Evolutionary conservation across 2,797 vertebrate species (phyloP).

Genomic region (Eidolon dupreanum): DNA sequence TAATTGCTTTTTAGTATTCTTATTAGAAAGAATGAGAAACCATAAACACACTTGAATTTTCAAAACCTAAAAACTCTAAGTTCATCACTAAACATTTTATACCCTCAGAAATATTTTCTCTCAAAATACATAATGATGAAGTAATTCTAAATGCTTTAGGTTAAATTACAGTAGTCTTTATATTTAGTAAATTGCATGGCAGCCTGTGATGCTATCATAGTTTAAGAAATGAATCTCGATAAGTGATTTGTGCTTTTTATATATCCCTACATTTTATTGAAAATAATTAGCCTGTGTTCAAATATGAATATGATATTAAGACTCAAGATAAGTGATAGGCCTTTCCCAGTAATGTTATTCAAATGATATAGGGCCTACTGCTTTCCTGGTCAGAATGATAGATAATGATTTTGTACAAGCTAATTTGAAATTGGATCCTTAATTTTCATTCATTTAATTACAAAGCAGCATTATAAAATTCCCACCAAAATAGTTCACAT

Average conservation of each 20-base stretch:
- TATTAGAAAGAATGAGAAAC: constrained; percentile 46
- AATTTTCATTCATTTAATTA: constrained; percentile 79
- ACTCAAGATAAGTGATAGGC: constrained; percentile 12
- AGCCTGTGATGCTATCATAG: not conserved
- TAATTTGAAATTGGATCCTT: constrained; percentile 68
- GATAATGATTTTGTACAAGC: constrained; percentile 66
- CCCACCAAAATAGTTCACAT: constrained; percentile 71
- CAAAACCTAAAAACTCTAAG: constrained; percentile 37
- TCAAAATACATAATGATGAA: constrained; percentile 44
- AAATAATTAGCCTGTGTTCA: constrained; percentile 54
- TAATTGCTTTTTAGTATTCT: constrained; percentile 48
- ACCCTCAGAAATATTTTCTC: constrained; percentile 31
- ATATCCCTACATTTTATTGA: constrained; percentile 53
- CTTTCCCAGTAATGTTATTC: constrained; percentile 57
- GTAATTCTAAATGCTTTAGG: constrained; percentile 50
- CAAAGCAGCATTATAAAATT: constrained; percentile 67
- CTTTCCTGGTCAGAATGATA: constrained; percentile 67
- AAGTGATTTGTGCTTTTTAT: constrained; percentile 50
- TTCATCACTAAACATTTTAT: constrained; percentile 53
- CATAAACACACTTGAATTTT: constrained; percentile 40
- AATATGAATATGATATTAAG: constrained; percentile 59
- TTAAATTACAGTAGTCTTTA: constrained; percentile 51
- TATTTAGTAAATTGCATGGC: constrained; percentile 57
- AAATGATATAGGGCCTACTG: constrained; percentile 24
- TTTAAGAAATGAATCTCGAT: constrained; percentile 54